Base-by-base conservation (phyloP, 2,113 vertebrate genomes). In the Gila orcuttii region DNA sequence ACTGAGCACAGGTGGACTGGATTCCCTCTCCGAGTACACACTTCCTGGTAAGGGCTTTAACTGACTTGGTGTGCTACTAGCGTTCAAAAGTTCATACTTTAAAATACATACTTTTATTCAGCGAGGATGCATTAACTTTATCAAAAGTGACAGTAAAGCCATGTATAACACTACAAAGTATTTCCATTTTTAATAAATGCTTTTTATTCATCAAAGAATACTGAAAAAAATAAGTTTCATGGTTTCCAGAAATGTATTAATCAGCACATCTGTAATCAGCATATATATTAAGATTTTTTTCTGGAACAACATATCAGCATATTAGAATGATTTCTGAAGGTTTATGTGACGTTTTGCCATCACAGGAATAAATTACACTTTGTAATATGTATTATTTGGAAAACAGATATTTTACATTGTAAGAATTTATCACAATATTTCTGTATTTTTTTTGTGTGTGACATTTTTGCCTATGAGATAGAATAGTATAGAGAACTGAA, bases 1-100 rank as follows among this genome's bases (percentile, higher is more conserved):
- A 25, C 83, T 90, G 19, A 31, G 89, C 15, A 75, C 93, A 64
- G 92, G 87, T 80, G 91, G 83, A 11, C 93, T 93, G 6, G 95
- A 95, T 90, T 95, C 94, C 0, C 88, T 95, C 78, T 95, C 94
- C 0, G 95, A 95, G 85, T 95, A 95, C 89, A 95, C 93, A 78
- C 91, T 95, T 83, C 95, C 95, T 87, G 95, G 95, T 95, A 66
- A 93, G 90, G n/a, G 59, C 5, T 45, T 62, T 12, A 33, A 25
- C 1, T 23, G 19, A 23, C 21, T 64, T 19, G 12, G 25, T 5
- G 6, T 45, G 23, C 28, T 39, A 39, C 19, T 69, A 21, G 15
- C 15, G 17, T 69, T 69, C 17, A 69, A 69, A 68, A 31, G 31
- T 33, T n/a, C n/a, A n/a, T n/a, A n/a, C n/a, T n/a, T n/a, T n/a